Conservation (phyloP, 2,888 invertebrate genomes). For the Scaeva pyrastri region DNA sequence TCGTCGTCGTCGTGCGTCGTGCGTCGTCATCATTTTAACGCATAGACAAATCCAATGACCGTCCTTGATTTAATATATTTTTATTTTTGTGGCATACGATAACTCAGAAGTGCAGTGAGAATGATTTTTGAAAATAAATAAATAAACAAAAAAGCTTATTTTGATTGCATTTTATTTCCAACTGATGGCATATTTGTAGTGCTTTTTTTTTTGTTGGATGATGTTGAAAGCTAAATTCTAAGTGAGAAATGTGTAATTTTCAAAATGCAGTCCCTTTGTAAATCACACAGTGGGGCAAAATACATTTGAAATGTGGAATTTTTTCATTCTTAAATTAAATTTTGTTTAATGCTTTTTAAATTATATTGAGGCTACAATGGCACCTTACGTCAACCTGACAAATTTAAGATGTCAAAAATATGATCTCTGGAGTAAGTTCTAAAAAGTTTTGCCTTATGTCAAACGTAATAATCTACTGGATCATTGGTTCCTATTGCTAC, state of each 20-base stretch:
- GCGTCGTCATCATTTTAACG: neutral
- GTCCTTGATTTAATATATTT: slow-evolving; percentile 20
- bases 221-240: neutral
- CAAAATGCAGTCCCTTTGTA: neutral
- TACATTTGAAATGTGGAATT: neutral
- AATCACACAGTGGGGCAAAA: neutral
- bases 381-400: too few species aligned
- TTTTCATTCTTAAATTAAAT: too few species aligned
- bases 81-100: neutral
- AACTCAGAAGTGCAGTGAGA: slow-evolving; percentile 60
- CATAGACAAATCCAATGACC: slow-evolving; percentile 21
- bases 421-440: too few species aligned
- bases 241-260: neutral
- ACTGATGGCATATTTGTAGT: neutral
- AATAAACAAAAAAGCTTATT: neutral
- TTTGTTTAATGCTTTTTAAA: too few species aligned
- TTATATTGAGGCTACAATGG: too few species aligned
- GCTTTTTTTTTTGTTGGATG: neutral
- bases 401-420: too few species aligned
- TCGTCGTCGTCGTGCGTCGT: neutral
- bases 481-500: too few species aligned
- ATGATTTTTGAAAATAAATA: slow-evolving; percentile 26
- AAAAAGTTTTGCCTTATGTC: too few species aligned
- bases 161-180: neutral
- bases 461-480: too few species aligned